Base-by-base conservation (phyloP, 2,888 invertebrate genomes). In the Smittia sp. region DNA sequence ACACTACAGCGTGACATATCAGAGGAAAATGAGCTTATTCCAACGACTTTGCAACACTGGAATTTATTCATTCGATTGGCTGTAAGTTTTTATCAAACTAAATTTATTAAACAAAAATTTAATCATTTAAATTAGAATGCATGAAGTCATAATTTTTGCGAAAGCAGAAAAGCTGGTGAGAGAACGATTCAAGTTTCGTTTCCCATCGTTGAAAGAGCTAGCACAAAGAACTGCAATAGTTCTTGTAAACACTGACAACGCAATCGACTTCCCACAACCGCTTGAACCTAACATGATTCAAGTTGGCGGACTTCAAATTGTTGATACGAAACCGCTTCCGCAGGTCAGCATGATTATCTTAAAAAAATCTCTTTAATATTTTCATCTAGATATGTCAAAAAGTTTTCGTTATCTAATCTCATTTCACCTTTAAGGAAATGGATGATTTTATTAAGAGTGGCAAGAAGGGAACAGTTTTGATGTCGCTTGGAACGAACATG, bases 11-110 rank as follows among this genome's bases (percentile, higher is more conserved):
- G 54, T 74, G 7, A 52, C 74, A 32, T 13, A 65, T 18, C 74
- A 75, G 7, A 27, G 69, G 1, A 73, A 75, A 7, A 77, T 78
- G 77, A 75, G 13, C n/a, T 76, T 76, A 27, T 74, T 67, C 68
- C 67, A 74, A 46, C 74, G 77, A 15, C 15, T 76, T 0, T 66
- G 32, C 11, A 78, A 77, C 32, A 18, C 18, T 1, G 9, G 7
- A 13, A 6, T 58, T 7, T 58, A 58, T 22, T 7, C 11, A 22
- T 3, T 74, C 11, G 78, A 79, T 72, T 76, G 74, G 32, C 13
- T 77, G 77, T 77, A 52, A 76, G 77, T 76, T 62, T n/a, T n/a
- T n/a, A n/a, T n/a, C n/a, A n/a, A n/a, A n/a, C n/a, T n/a, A 46
- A 15, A 13, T 46, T 15, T n/a, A 46, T 7, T n/a, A n/a, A n/a